phyloP scores from a whole-genome alignment of 1,140 invertebrate species.

The Drosophila pseudoobscura region DNA sequence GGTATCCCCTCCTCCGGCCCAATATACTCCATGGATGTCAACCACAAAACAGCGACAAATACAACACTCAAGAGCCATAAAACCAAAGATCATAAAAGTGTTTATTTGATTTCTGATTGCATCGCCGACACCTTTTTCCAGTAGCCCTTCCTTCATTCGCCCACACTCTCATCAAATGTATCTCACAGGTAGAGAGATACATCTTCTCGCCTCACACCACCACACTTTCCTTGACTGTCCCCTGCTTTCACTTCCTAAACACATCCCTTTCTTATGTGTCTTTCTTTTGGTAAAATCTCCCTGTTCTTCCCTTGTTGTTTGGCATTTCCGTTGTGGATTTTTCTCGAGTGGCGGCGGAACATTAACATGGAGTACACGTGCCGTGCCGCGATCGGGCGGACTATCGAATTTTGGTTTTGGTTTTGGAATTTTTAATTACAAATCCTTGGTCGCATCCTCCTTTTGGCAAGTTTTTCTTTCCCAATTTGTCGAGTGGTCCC shows the following conservation, averaged over 20 bases:
- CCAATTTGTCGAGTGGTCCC: slow-evolving; percentile 21
- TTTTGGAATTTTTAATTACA: slow-evolving; percentile 57
- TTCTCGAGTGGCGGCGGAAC: slow-evolving; percentile 45
- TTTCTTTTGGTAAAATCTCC: slow-evolving; percentile 17
- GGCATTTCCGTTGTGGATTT: slow-evolving; percentile 70
- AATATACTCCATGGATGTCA: slow-evolving; percentile 29
- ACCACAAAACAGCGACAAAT: slow-evolving; percentile 40
- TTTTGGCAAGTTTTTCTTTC: slow-evolving; percentile 62
- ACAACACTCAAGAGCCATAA: slow-evolving; percentile 35
- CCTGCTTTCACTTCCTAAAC: slow-evolving; percentile 50
- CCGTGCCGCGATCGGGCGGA: slow-evolving; percentile 1
- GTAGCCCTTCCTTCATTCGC: background rate
- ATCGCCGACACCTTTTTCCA: slow-evolving; percentile 47
- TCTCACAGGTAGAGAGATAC: slow-evolving; percentile 58
- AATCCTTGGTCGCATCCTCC: slow-evolving; percentile 63
- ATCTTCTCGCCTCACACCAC: slow-evolving; percentile 37
- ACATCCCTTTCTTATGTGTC: slow-evolving; percentile 36
- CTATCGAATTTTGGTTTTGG: slow-evolving; percentile 5
- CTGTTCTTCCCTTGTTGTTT: slow-evolving; percentile 29
- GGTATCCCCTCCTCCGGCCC: background rate
- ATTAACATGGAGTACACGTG: slow-evolving; percentile 67
- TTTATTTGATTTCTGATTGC: slow-evolving; percentile 72
- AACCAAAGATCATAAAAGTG: slow-evolving; percentile 63
- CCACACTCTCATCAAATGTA: slow-evolving; percentile 5
- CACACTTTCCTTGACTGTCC: slow-evolving; percentile 6